These are phyloP conservation scores for Catharus minimus DNA, from an alignment of 2,113 vertebrate genomes.

Conservation along the genomic window DNA sequence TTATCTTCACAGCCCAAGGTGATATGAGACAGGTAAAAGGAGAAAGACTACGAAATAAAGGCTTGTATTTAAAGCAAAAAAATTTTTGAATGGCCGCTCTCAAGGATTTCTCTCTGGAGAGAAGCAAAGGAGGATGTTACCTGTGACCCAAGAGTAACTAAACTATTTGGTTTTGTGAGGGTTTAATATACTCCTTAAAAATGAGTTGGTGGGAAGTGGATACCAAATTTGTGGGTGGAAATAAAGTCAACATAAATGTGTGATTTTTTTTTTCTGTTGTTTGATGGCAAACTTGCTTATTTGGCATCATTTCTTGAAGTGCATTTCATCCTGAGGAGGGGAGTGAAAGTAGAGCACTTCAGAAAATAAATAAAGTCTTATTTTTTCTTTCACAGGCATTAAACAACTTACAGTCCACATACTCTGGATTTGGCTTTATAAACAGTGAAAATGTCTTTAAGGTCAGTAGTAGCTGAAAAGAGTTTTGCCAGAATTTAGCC, in stretches of 20 bases:
- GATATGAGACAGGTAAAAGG: constrained; percentile 95
- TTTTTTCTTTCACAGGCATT: constrained; percentile 80
- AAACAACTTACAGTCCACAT: constrained; percentile 96
- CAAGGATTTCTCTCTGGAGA: background rate
- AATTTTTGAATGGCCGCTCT: background rate
- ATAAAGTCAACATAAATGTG: background rate
- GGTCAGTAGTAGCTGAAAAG: constrained; percentile 47
- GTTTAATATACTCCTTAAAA: background rate
- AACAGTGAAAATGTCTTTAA: constrained; percentile 98
- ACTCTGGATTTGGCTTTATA: constrained; percentile 92
- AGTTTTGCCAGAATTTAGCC: background rate
- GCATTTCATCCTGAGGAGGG: background rate
- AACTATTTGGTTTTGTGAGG: background rate
- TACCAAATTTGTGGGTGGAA: background rate
- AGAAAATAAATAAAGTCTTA: background rate
- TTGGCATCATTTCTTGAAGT: background rate
- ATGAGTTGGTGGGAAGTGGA: background rate
- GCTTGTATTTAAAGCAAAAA: background rate
- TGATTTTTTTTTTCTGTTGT: background rate
- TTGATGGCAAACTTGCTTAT: background rate
- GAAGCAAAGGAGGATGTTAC: background rate
- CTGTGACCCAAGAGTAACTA: background rate
- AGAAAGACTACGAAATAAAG: background rate
- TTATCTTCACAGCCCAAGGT: constrained; percentile 97
- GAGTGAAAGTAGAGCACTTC: background rate